Evolutionary conservation across 64 coral and sea anemone species (phyloP), one percentile per base, ranked within the genome.

Genomic region (Pocillopora verrucosa): DNA sequence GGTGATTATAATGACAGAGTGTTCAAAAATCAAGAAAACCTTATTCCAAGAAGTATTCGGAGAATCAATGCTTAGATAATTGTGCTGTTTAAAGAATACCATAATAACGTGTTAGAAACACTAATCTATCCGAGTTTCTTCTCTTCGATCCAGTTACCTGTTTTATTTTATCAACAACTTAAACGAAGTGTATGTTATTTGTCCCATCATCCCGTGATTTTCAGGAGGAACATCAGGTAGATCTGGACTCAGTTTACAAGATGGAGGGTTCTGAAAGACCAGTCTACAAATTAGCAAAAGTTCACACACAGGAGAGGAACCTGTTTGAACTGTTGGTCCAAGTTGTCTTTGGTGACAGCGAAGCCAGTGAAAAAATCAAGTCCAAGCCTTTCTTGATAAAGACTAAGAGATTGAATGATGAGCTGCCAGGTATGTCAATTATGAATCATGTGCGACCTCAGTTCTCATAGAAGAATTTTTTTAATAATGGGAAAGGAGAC

Each of bases 211-310:
- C 10, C n/a, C 56, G 22, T 89, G 11, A 20, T 11, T 59, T 62
- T 1, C 14, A 83, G 80, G 10, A 67, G 3, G 80, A 67, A 35
- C 93, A 87, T 36, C 89, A 92, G 68, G 94, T 90, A 13, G 91
- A 96, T 56, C 84, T 96, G 13, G 94, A 96, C 57, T 96, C 94
- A 6, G 94, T 96, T 16, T 96, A 96, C 60, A 65, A 96, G 20
- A 22, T 83, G 63, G 60, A 63, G 4, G 94, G 88, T 5, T 81
- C 80, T 2, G 68, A 93, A 62, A 59, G 92, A 75, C 94, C 94
- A 36, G 94, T 93, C 2, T 96, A 96, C 88, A 92, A 96, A 87
- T 83, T 96, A 56, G 94, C 94, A n/a, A 92, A 92, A 80, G 91
- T 93, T 80, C 91, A 96, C 22, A 96, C 80, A 76, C 86, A 65